Conservation (phyloP, 1,140 invertebrate species). For the Augochlora pura region DNA sequence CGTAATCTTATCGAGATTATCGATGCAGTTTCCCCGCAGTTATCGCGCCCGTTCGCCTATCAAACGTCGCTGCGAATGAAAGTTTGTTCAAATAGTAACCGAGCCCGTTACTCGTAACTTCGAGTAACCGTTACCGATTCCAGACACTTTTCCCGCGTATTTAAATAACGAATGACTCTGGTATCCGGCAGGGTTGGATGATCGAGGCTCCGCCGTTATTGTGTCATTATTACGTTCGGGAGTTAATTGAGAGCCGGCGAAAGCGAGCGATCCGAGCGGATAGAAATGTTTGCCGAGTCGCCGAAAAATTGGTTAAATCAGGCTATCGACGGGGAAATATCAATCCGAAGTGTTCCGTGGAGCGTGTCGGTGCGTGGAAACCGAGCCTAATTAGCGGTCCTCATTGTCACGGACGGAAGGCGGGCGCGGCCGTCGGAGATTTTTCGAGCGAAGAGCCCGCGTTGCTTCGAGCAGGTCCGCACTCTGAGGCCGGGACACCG, state of each 20-base stretch:
- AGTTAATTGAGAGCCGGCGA: too few relatives aligned
- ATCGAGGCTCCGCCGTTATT: too few relatives aligned
- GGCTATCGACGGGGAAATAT: neutral
- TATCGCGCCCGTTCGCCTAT: neutral
- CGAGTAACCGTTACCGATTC: too few relatives aligned
- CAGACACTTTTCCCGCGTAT: too few relatives aligned
- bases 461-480: neutral
- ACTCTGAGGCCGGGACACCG: neutral
- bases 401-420: conserved; percentile 16
- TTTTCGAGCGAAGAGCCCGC: conserved; percentile 9
- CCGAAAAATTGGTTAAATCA: neutral
- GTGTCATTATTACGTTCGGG: too few relatives aligned
- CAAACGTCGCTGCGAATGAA: neutral
- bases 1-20: neutral
- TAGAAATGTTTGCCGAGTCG: neutral
- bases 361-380: neutral
- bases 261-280: too few relatives aligned
- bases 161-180: too few relatives aligned
- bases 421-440: neutral
- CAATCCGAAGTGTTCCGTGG: neutral
- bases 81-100: neutral
- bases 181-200: too few relatives aligned
- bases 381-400: conserved; percentile 14
- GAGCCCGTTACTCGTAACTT: too few relatives aligned
- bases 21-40: neutral